Conservation (phyloP, 2,113 vertebrate genomes). For the Clarias magur region DNA sequence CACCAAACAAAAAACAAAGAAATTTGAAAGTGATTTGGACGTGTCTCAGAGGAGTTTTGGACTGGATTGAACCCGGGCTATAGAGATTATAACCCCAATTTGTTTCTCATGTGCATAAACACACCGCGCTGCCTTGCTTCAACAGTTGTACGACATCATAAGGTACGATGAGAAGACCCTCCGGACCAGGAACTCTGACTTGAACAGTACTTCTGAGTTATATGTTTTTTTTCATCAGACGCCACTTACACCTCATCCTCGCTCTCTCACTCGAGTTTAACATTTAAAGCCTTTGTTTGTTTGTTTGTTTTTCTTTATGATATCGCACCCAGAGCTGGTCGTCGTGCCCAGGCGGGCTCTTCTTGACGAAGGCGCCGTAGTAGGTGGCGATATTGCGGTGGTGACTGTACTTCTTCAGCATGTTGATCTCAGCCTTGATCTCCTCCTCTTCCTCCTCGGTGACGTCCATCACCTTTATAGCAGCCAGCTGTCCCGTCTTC, state of each 20-base stretch:
- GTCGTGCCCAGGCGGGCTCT: conserved; percentile 89
- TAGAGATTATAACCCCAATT: neutral
- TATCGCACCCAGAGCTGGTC: conserved; percentile 87
- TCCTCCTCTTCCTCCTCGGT: conserved; percentile 93
- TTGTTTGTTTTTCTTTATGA: too few relatives aligned
- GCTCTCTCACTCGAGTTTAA: too few relatives aligned
- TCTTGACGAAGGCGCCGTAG: conserved; percentile 92
- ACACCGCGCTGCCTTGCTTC: neutral
- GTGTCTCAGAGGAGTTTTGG: neutral
- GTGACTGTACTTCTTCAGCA: conserved; percentile 93
- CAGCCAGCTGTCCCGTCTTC: conserved; percentile 90
- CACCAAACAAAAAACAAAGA: too few relatives aligned
- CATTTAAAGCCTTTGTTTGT: neutral
- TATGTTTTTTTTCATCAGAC: too few relatives aligned
- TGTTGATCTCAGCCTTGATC: conserved; percentile 95
- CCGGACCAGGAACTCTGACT: too few relatives aligned
- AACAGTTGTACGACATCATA: neutral
- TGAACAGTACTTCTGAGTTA: neutral
- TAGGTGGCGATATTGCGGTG: conserved; percentile 94
- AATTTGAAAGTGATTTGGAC: neutral
- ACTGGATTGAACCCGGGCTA: neutral
- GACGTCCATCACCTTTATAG: conserved; percentile 95
- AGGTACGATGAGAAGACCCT: neutral
- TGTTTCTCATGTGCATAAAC: neutral
- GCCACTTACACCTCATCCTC: too few relatives aligned